phyloP scores from a whole-genome alignment of 2,888 invertebrate genomes.

The Ischnus inquisitorius region DNA sequence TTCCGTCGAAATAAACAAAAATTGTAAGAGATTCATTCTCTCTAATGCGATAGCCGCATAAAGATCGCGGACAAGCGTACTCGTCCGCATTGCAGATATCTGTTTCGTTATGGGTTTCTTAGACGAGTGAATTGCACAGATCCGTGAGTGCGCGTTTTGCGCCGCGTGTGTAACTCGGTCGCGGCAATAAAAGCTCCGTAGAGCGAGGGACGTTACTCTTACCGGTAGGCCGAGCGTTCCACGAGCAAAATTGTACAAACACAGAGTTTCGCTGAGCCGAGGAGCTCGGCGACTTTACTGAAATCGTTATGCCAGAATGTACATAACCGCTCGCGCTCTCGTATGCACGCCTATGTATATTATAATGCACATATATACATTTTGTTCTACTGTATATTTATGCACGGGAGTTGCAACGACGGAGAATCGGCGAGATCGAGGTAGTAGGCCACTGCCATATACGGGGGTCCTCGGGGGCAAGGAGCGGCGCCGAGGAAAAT shows the following conservation, averaged over 20 bases:
- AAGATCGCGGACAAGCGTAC: background rate
- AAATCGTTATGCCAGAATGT: background rate
- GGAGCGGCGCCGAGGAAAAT: constrained; percentile 63
- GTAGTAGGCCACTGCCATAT: constrained; percentile 79
- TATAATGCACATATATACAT: background rate
- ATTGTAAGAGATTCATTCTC: too few species aligned
- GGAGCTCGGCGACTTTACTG: background rate
- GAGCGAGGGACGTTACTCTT: constrained; percentile 12
- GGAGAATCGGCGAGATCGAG: constrained; percentile 63
- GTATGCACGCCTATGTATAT: background rate
- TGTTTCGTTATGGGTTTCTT: background rate
- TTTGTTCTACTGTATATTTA: constrained; percentile 21
- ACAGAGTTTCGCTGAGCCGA: constrained; percentile 13
- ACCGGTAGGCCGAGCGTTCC: constrained; percentile 4
- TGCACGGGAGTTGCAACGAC: constrained; percentile 42
- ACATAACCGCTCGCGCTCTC: background rate
- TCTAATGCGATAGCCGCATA: too few species aligned
- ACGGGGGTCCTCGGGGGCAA: constrained; percentile 75
- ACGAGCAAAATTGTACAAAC: constrained; percentile 7
- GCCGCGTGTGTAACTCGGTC: constrained; percentile 17
- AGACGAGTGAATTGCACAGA: background rate
- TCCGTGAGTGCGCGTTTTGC: background rate
- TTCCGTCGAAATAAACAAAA: background rate
- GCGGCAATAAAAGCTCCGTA: constrained; percentile 46
- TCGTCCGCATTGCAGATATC: background rate